Base-by-base conservation (phyloP, 2,888 invertebrate species). In the Cephus spinipes region DNA sequence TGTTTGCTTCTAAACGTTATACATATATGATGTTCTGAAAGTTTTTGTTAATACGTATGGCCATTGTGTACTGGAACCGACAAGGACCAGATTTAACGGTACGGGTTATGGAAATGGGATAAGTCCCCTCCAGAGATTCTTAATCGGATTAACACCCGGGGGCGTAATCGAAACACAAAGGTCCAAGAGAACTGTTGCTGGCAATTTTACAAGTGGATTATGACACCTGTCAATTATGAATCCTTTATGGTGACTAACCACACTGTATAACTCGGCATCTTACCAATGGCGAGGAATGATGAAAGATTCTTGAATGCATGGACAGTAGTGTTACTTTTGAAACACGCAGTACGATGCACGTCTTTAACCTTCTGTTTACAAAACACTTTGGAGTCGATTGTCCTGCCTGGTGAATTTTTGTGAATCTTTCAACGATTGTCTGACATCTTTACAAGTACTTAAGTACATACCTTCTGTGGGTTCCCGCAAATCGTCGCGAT, bases 121-220 rank as follows among this genome's bases (percentile, higher is more conserved):
- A 74, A 35, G n/a, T 36, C 74, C 6, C 55, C 55, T 55, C 1
- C 55, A 55, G 36, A 31, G 31, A 33, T 34, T 33, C 74, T 33
- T 74, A 74, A 74, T 74, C 74, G 23, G 35, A 84, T 85, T 84
- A 84, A 79, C 78, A 74, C 79, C 80, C 79, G 79, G 76, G 68
- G 81, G 69, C 77, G 77, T 77, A 82, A 85, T 85, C 82, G 77
- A 36, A 55, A 79, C 82, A 79, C 35, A 73, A 75, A 77, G 40
- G 77, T 79, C 81, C 80, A 80, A 82, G 77, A 79, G 71, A 80
- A 79, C 78, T 79, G 80, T 76, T 30, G 76, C 75, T 68, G 23
- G 81, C 84, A 81, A 81, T 81, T 85, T 79, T 80, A 73, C 75
- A 30, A 74, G 35, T 77, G 79, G 83, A 83, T 86, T 85, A 86